Conservation (phyloP, 2,888 invertebrate genomes). For the Pteria penguin region DNA sequence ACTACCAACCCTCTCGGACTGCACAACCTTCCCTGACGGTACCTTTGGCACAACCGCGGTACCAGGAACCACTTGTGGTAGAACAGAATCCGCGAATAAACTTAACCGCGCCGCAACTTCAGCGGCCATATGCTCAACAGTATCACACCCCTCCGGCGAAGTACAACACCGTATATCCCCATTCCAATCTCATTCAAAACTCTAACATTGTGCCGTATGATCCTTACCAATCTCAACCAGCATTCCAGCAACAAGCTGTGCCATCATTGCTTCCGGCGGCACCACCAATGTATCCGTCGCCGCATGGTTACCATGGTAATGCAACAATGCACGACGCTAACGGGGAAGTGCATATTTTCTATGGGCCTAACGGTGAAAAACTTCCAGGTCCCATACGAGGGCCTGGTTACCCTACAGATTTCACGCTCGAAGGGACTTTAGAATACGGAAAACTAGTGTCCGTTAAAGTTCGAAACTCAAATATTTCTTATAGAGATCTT, state of each 20-base stretch:
- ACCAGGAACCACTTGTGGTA: background rate
- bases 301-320: background rate
- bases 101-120: background rate
- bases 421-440: conserved; percentile 49
- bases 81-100: background rate
- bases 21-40: conserved; percentile 3
- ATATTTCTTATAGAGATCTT: conserved; percentile 48
- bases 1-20: background rate
- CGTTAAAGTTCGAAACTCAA: conserved; percentile 38
- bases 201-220: conserved; percentile 24
- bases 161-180: background rate
- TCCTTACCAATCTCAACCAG: background rate
- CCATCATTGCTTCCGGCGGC: background rate
- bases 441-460: conserved; percentile 47
- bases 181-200: conserved; percentile 13
- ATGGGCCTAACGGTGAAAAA: conserved; percentile 57
- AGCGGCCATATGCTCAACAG: background rate
- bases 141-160: background rate
- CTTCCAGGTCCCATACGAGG: conserved; percentile 48
- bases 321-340: background rate
- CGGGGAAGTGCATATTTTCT: conserved; percentile 44
- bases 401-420: conserved; percentile 37
- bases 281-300: background rate
- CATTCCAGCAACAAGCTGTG: background rate
- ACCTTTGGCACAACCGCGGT: background rate